Base-by-base conservation (phyloP, 2,797 vertebrate species). In the Darevskia nairensis region DNA sequence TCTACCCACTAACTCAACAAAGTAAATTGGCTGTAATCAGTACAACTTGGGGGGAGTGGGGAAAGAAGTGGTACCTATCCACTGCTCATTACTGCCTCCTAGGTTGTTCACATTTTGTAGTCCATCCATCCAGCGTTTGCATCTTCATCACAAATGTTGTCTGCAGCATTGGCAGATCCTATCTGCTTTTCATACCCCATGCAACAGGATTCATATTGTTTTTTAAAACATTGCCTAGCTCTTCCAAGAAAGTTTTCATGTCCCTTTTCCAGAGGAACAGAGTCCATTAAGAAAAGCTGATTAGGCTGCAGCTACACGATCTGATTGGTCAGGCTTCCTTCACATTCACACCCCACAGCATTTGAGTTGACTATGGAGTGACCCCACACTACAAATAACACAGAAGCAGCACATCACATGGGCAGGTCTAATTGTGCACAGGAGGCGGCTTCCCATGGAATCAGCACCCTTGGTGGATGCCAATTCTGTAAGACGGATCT, bases 191-290 rank as follows among this genome's bases (percentile, higher is more conserved):
- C 21, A 75, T 29, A 25, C 15, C 2, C 50, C 39, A 82, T 19
- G 39, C 25, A 7, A 46, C 29, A 35, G 32, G 35, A 21, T 4
- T 19, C 39, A 32, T n/a, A n/a, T n/a, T n/a, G n/a, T 23, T 72
- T 72, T 35, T 71, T 46, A 8, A 46, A 69, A 27, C 66, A 71
- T 9, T 84, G 59, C 55, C 39, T 32, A 15, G 15, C 27, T 66
- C 15, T 74, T 74, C n/a, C n/a, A 6, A 50, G 35, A 39, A 35
- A 55, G 44, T 55, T 79, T n/a, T 27, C n/a, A 6, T 59, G 71
- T 35, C 41, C 77, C 75, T 68, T 86, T 86, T 83, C 79, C 77
- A 84, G 55, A 41, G 35, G 66, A 84, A 50, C 3, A 50, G 50
- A n/a, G 15, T 84, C 23, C 83, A 46, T 78, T 80, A 86, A 39